phyloP scores from a whole-genome alignment of 92 coral and sea anemone species.

The Parazoanthus swiftii region DNA sequence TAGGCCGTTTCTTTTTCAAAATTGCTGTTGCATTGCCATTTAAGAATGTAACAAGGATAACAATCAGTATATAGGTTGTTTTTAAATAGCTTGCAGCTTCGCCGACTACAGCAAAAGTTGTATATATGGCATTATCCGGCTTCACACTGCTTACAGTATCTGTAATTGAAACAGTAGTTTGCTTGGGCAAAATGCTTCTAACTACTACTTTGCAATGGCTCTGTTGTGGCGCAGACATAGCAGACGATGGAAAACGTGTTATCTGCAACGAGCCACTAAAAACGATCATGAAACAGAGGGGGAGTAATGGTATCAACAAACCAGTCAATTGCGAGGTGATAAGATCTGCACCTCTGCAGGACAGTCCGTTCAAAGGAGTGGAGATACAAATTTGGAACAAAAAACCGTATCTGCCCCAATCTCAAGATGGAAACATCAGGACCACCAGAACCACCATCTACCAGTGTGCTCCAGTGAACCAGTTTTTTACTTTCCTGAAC shows the following conservation, averaged over 20 bases:
- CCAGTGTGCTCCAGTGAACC: too few species aligned
- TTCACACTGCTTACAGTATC: conserved; percentile 11
- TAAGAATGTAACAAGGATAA: conserved; percentile 9
- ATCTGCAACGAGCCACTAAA: conserved; percentile 26
- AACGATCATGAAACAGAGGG: conserved; percentile 25
- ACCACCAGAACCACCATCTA: too few species aligned
- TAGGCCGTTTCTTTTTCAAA: background rate
- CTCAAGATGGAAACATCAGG: too few species aligned
- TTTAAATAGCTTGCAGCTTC: conserved; percentile 26
- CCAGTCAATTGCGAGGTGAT: conserved; percentile 1
- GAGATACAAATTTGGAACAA: too few species aligned
- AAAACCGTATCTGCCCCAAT: too few species aligned
- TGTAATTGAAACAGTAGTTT: conserved; percentile 17
- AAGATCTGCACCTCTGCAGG: conserved; percentile 28
- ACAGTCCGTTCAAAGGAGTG: conserved; percentile 32
- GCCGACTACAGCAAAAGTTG: conserved; percentile 20
- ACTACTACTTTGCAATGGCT: conserved; percentile 15
- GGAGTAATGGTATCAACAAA: conserved; percentile 26
- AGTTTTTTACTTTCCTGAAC: too few species aligned
- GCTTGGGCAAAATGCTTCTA: conserved; percentile 20
- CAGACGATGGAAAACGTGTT: background rate
- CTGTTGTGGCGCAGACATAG: conserved; percentile 25
- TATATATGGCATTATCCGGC: conserved; percentile 9
- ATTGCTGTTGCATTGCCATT: conserved; percentile 17
- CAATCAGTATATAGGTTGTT: conserved; percentile 17